These are phyloP conservation scores for Agrochola lota DNA, from an alignment of 2,888 invertebrate species.

Conservation along the genomic window DNA sequence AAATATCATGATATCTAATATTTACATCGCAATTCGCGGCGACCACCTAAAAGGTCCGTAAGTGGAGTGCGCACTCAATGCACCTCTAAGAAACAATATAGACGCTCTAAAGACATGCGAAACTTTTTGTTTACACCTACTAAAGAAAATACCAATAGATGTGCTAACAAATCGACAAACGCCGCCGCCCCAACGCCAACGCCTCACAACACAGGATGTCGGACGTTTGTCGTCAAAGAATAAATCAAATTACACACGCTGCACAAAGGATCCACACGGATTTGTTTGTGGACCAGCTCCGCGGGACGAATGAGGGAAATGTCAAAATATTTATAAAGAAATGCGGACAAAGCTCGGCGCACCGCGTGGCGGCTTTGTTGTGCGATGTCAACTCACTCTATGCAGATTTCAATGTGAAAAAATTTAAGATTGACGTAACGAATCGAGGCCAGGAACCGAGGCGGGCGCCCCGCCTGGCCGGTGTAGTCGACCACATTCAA, in stretches of 20 bases:
- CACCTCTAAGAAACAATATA: slow-evolving; percentile 74
- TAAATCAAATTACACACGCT: slow-evolving; percentile 89
- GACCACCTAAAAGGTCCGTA: slow-evolving; percentile 69
- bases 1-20: slow-evolving; percentile 71
- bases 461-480: slow-evolving; percentile 85
- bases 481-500: slow-evolving; percentile 78
- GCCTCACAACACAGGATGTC: slow-evolving; percentile 83
- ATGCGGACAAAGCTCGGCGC: slow-evolving; percentile 84
- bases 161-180: slow-evolving; percentile 88
- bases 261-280: slow-evolving; percentile 87
- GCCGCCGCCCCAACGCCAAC: slow-evolving; percentile 75
- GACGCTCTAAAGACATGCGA: slow-evolving; percentile 77
- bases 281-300: slow-evolving; percentile 86
- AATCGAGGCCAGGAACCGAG: slow-evolving; percentile 78
- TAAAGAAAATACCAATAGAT: slow-evolving; percentile 85
- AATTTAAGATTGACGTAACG: slow-evolving; percentile 89
- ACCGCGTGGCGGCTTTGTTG: slow-evolving; percentile 85
- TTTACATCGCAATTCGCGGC: slow-evolving; percentile 75
- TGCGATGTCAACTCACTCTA: slow-evolving; percentile 88
- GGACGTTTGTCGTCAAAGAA: slow-evolving; percentile 86
- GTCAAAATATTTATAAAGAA: slow-evolving; percentile 91
- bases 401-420: slow-evolving; percentile 87
- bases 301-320: slow-evolving; percentile 87
- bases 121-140: slow-evolving; percentile 83
- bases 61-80: slow-evolving; percentile 69